These are phyloP conservation scores for Hydrophis major DNA, from an alignment of 2,797 vertebrate species.

Conservation along the genomic window DNA sequence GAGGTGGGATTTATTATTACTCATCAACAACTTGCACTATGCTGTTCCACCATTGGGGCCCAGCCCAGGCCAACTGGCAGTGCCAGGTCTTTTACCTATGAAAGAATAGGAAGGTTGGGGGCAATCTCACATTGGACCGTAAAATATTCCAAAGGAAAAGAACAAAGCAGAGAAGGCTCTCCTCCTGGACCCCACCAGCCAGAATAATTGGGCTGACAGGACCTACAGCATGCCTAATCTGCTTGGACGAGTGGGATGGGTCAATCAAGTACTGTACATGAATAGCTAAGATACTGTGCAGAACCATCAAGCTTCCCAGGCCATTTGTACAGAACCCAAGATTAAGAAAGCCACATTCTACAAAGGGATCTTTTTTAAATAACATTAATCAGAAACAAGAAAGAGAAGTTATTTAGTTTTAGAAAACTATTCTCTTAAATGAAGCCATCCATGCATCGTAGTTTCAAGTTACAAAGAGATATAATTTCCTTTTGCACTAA, in stretches of 20 bases:
- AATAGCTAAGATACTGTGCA: not conserved
- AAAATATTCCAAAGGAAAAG: not conserved
- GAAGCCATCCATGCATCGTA: not conserved
- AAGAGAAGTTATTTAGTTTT: conserved; percentile 7
- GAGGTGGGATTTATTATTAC: not conserved
- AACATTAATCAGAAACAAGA: not conserved
- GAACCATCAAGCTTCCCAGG: not conserved
- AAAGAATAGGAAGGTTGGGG: not conserved
- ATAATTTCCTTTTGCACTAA: not conserved
- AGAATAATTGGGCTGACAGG: not conserved
- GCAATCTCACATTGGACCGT: not conserved
- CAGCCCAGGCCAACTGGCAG: not conserved
- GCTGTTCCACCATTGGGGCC: not conserved
- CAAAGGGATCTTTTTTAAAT: not conserved
- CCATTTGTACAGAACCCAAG: not conserved
- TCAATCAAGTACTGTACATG: not conserved
- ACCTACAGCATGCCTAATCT: not conserved
- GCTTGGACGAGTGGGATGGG: not conserved
- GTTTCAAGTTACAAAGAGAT: not conserved
- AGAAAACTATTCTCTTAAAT: not conserved
- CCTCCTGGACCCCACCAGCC: not conserved
- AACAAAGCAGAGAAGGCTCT: not conserved
- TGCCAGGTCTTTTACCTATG: not conserved
- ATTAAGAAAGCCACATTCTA: not conserved
- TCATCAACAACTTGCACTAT: not conserved